Percentiles rank a stretch among this genome's conserved stretches.
Conservation (phyloP, 2,113 vertebrate species). For the Chaetops frenatus region DNA sequence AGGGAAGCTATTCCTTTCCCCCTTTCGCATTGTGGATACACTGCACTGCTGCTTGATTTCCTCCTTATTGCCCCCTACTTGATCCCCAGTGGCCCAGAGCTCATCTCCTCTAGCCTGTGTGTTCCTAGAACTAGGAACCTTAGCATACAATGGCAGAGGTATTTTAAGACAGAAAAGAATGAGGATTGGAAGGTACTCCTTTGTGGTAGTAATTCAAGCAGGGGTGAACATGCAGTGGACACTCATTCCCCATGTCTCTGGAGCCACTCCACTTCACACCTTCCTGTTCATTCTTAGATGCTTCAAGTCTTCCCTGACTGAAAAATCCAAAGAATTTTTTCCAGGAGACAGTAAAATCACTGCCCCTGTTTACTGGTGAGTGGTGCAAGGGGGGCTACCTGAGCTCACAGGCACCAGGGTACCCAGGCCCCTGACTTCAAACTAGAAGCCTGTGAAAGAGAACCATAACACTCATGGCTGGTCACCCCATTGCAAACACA, state of each 20-base stretch:
- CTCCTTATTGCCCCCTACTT: neutral
- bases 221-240: neutral
- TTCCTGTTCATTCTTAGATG: neutral
- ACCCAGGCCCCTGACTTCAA: neutral
- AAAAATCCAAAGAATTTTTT: neutral
- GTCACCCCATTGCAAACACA: neutral
- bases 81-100: neutral
- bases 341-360: neutral
- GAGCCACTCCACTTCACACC: neutral
- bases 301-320: neutral
- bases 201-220: neutral
- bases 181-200: neutral
- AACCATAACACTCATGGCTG: neutral
- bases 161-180: neutral
- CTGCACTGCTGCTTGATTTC: neutral
- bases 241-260: fast-evolving
- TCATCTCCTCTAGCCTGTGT: neutral
- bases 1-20: neutral
- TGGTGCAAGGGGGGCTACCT: fast-evolving
- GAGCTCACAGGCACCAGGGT: neutral
- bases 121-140: neutral
- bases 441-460: neutral
- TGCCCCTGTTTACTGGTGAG: neutral
- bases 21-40: neutral
- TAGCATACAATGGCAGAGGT: neutral